These are phyloP conservation scores for Malurus cyaneus DNA, from an alignment of 2,113 vertebrate genomes.

Conservation along the genomic window DNA sequence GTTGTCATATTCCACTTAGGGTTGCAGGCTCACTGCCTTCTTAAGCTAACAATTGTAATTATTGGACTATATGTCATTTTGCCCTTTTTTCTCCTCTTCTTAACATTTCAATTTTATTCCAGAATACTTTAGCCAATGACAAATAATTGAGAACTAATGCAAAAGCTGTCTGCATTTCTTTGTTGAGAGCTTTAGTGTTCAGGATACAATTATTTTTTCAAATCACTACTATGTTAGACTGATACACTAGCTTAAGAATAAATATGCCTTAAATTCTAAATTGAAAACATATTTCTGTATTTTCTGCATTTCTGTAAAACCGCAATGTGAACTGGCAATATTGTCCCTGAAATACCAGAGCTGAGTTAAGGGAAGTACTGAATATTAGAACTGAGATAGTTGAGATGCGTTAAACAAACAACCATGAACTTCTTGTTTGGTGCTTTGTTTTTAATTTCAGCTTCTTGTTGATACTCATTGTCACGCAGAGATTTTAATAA, in stretches of 20 bases:
- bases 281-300: neutral
- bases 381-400: neutral
- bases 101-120: neutral
- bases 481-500: neutral
- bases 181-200: neutral
- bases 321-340: neutral
- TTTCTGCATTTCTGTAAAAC: conserved; percentile 1
- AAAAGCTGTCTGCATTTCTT: neutral
- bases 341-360: neutral
- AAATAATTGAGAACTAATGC: neutral
- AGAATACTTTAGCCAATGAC: neutral
- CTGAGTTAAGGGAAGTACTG: neutral
- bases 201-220: neutral
- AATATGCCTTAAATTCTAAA: neutral
- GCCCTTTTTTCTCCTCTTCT: rapidly evolving
- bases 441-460: neutral
- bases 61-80: neutral
- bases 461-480: neutral
- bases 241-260: neutral
- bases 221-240: neutral
- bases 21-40: neutral
- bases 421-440: neutral
- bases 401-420: neutral
- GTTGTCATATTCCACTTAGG: neutral
- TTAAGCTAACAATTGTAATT: neutral